Percentiles rank a stretch among this genome's conserved stretches.
These are phyloP conservation scores for Pangasianodon hypophthalmus DNA, from an alignment of 2,113 vertebrate genomes.

Conservation along the genomic window DNA sequence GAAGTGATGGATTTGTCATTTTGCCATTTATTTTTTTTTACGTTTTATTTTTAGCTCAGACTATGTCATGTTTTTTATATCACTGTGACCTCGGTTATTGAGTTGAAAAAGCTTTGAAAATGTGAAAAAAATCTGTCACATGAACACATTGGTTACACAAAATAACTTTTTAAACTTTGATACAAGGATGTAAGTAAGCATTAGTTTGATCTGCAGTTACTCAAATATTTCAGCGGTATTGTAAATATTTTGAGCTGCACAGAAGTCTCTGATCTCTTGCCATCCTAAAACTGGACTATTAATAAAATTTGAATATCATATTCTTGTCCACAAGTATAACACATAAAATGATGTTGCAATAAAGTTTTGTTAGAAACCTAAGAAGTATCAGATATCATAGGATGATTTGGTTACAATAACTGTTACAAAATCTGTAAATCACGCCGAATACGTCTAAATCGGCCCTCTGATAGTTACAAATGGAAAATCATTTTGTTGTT, in stretches of 20 bases:
- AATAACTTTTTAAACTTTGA: neutral
- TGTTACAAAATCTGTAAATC: neutral
- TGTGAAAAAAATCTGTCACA: neutral
- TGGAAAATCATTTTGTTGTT: neutral
- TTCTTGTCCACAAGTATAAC: neutral
- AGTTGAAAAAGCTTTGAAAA: neutral
- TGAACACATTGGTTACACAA: neutral
- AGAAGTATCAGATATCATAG: neutral
- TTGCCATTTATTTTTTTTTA: constrained; percentile 52
- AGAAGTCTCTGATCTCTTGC: neutral
- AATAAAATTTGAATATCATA: neutral
- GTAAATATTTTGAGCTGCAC: neutral
- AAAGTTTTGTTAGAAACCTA: neutral
- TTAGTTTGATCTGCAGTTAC: neutral
- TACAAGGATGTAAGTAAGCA: neutral
- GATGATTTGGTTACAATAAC: neutral
- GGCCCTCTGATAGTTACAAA: neutral
- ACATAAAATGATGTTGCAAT: neutral
- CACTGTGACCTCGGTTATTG: neutral
- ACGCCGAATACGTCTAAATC: neutral
- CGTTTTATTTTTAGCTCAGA: constrained; percentile 34
- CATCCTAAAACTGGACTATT: too few species aligned
- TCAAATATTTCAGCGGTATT: neutral
- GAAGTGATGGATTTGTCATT: constrained; percentile 60
- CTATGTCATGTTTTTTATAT: neutral